These are phyloP conservation scores for Parascotia fuliginaria DNA, from an alignment of 2,888 invertebrate genomes.

Conservation along the genomic window DNA sequence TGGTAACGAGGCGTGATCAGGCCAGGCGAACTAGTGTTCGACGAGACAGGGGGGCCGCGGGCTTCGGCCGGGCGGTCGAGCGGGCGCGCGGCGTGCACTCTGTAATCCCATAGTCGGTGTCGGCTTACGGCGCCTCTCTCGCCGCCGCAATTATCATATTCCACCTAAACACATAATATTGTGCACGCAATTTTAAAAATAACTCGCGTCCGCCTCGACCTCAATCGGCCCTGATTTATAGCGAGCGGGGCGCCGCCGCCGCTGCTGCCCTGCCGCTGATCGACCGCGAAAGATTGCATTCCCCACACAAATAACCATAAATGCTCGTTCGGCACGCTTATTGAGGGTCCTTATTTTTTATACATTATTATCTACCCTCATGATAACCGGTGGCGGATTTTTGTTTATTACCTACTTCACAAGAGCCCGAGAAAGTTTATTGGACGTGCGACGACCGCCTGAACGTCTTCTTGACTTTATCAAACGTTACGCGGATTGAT, in stretches of 20 bases:
- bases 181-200: constrained; percentile 85
- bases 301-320: constrained; percentile 58
- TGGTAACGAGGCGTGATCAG: constrained; percentile 59
- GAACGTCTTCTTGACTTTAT: constrained; percentile 15
- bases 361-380: constrained; percentile 1
- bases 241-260: constrained; percentile 62
- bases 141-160: constrained; percentile 83
- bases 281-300: constrained; percentile 60
- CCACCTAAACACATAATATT: constrained; percentile 85
- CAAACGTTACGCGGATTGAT: constrained; percentile 28
- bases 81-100: constrained; percentile 61
- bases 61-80: constrained; percentile 33
- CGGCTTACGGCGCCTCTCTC: constrained; percentile 81
- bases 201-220: constrained; percentile 79
- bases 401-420: background rate
- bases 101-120: constrained; percentile 83
- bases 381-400: background rate
- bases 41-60: constrained; percentile 36
- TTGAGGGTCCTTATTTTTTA: constrained; percentile 14
- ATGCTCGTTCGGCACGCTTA: constrained; percentile 41
- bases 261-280: constrained; percentile 52
- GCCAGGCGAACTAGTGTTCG: constrained; percentile 41
- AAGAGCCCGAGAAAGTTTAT: background rate
- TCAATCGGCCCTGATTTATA: constrained; percentile 81
- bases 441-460: background rate